phyloP scores from a whole-genome alignment of 2,113 vertebrate genomes.

The Limnothrissa miodon region DNA sequence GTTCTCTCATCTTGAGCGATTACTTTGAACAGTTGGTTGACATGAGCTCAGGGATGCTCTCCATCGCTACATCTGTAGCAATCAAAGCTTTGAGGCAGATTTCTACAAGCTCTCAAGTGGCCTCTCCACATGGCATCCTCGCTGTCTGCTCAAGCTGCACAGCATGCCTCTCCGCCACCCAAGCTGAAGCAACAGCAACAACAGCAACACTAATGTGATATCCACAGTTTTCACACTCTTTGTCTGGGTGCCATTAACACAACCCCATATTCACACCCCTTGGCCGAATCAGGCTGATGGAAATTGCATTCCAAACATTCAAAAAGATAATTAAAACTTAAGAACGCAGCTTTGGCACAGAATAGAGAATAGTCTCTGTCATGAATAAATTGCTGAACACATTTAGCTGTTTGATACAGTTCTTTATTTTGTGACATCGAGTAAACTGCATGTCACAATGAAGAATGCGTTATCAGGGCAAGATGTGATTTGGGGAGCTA shows the following conservation, averaged over 20 bases:
- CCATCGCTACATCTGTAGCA: background rate
- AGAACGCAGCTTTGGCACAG: background rate
- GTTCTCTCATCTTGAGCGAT: background rate
- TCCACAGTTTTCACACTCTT: background rate
- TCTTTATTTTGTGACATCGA: background rate
- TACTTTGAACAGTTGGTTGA: slow-evolving; percentile 9
- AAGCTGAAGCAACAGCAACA: background rate
- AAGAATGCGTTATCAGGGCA: background rate
- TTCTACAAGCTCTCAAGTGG: background rate
- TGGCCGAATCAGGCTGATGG: background rate
- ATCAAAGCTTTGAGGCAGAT: background rate
- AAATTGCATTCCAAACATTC: background rate
- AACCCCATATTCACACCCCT: background rate
- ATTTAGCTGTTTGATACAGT: background rate
- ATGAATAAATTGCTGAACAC: background rate
- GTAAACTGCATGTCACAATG: background rate
- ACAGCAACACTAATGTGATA: background rate
- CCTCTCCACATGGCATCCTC: background rate
- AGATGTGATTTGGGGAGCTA: background rate
- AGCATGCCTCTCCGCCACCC: background rate
- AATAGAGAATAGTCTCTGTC: background rate
- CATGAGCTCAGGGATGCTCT: background rate
- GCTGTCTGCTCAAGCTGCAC: background rate
- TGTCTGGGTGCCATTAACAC: background rate
- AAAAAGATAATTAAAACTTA: background rate